Percentiles rank a stretch among this genome's conserved stretches.
Evolutionary conservation across 2,888 invertebrate genomes (phyloP).

Genomic region (Encarsia formosa): DNA sequence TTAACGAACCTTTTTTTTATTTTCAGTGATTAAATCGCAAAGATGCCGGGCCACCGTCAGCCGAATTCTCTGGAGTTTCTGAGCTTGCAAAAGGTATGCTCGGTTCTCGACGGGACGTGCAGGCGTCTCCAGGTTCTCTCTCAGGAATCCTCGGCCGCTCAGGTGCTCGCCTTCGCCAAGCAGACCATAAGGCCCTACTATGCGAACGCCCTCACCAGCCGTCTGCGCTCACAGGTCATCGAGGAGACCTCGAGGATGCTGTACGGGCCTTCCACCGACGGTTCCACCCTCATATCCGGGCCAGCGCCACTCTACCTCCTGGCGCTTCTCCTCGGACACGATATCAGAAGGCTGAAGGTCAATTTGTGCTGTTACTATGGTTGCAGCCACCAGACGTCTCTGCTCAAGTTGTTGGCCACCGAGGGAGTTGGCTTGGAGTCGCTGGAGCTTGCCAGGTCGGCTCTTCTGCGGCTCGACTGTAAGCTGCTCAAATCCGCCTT

Average conservation of each 20-base stretch:
- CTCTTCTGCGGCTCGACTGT: conserved; percentile 48
- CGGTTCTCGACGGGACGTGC: conserved; percentile 48
- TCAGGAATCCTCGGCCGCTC: conserved; percentile 46
- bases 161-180: conserved; percentile 45
- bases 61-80: conserved; percentile 47
- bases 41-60: conserved; percentile 49
- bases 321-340: conserved; percentile 47
- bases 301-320: conserved; percentile 49
- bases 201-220: conserved; percentile 46
- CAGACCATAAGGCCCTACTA: conserved; percentile 48
- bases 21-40: conserved; percentile 8
- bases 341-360: conserved; percentile 47
- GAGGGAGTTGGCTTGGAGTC: conserved; percentile 49
- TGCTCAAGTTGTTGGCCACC: conserved; percentile 46
- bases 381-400: conserved; percentile 51
- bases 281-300: conserved; percentile 45
- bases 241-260: conserved; percentile 47
- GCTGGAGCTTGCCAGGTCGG: conserved; percentile 47
- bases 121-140: conserved; percentile 48
- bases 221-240: conserved; percentile 46
- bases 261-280: conserved; percentile 45
- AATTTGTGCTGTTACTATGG: conserved; percentile 53
- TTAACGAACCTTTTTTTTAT: background rate
- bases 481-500: conserved; percentile 46
- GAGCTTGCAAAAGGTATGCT: conserved; percentile 48